phyloP scores from a whole-genome alignment of 1,140 invertebrate genomes.

The Heliconius melpomene region DNA sequence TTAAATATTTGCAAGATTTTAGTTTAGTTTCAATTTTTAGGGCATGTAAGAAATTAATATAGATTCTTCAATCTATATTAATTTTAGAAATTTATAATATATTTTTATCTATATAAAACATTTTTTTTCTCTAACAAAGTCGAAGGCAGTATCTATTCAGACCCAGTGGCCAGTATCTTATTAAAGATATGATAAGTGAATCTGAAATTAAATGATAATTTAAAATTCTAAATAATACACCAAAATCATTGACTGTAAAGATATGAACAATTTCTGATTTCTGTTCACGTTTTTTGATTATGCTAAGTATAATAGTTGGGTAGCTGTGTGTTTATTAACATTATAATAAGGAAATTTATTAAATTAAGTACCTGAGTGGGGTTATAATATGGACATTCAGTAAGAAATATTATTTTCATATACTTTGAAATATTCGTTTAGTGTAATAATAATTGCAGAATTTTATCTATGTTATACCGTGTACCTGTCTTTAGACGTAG shows the following conservation, averaged over 20 bases:
- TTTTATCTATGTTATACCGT: too few species aligned
- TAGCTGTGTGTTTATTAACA: neutral
- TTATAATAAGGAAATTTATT: neutral
- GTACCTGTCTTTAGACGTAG: too few species aligned
- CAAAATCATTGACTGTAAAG: conserved; percentile 20
- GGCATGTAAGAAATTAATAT: too few species aligned
- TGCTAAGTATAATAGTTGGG: neutral
- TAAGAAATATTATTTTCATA: neutral
- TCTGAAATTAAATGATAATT: neutral
- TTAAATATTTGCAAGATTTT: too few species aligned
- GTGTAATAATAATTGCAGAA: neutral
- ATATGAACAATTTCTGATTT: conserved; percentile 10
- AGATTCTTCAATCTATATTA: too few species aligned
- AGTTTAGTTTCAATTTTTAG: too few species aligned
- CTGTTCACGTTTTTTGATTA: neutral
- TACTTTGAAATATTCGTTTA: neutral
- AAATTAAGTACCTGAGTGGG: neutral
- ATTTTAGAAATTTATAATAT: too few species aligned
- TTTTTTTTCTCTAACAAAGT: neutral
- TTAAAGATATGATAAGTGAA: neutral
- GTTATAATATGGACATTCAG: neutral
- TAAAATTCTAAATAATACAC: conserved; percentile 1
- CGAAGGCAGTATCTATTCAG: neutral
- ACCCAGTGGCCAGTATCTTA: neutral
- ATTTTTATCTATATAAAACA: neutral